Base-by-base conservation (phyloP, 2,888 invertebrate genomes). In the Caenorhabditis becei region DNA sequence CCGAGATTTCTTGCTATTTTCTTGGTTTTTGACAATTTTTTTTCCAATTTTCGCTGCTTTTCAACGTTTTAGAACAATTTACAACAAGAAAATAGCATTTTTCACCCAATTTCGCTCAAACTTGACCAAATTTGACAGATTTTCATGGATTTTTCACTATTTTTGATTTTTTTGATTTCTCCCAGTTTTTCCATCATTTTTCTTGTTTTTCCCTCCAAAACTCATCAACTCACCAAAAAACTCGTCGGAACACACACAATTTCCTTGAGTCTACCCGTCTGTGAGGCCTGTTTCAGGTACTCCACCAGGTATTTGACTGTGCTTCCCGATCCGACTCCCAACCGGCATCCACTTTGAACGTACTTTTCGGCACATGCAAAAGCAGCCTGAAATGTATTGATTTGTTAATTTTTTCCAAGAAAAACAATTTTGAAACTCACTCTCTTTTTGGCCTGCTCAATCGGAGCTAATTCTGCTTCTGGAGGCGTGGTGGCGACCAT, bases 261-360 rank as follows among this genome's bases (percentile, higher is more conserved):
- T 63, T 88, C 81, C 28, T 61, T 75, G 32, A 91, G 77, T 32
- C 67, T 28, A 24, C 89, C 88, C n/a, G 56, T 71, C 53, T 81
- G 65, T 62, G 71, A 87, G 1, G 72, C 77, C 44, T 87, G 85
- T 23, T 85, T 80, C 66, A 91, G 66, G 75, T 86, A 88, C 51
- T 90, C 87, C 18, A 91, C 87, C 2, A 86, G 59, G 61, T 87
- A 89, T 72, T 86, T 89, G 26, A 89, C 89, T 5, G 91, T 91
- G 37, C 88, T 87, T 41, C 91, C 91, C 18, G 88, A 89, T 20
- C 91, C 91, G 20, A 91, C 89, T 10, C 90, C 90, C 26, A 90
- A 54, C 23, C 82, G 82, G 75, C 82, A 83, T 2, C 90, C 90
- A 54, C 65, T 82, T 11, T 53, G 54, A 8, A 89, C 74, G 56